Conservation (phyloP, 2,797 vertebrate species). For the Schizopygopsis pylzovi region DNA sequence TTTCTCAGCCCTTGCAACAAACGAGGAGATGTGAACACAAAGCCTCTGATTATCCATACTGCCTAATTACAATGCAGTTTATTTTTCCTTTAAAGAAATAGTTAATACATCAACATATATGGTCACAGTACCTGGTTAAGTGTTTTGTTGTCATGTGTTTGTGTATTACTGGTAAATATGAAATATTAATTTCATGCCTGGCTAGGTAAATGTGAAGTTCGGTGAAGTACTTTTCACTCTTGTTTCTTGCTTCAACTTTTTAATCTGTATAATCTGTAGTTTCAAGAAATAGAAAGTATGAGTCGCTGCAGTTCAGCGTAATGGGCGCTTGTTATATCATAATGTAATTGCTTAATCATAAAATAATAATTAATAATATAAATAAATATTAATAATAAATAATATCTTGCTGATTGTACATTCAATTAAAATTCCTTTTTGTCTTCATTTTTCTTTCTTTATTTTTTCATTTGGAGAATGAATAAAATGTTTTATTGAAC, state of each 20-base stretch:
- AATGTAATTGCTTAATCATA: neutral
- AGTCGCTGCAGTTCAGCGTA: neutral
- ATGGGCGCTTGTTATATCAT: neutral
- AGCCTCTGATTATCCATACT: constrained; percentile 21
- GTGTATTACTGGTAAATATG: neutral
- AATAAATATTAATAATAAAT: no score
- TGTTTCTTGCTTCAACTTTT: neutral
- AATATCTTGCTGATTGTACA: neutral
- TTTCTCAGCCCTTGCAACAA: constrained; percentile 36
- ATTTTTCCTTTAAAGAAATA: neutral
- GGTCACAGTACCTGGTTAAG: neutral
- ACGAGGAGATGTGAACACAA: neutral
- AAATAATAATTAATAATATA: neutral
- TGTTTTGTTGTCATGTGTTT: neutral
- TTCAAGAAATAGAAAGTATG: neutral
- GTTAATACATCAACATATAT: neutral
- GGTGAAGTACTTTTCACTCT: neutral
- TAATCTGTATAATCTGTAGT: neutral
- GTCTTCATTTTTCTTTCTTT: neutral
- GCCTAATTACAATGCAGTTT: neutral
- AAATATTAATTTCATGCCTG: neutral
- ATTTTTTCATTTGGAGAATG: neutral
- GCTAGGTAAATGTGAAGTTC: neutral
- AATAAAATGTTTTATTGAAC: neutral
- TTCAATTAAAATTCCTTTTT: neutral